Percentiles rank a stretch among this genome's conserved stretches.
Evolutionary conservation across 1,140 invertebrate genomes (phyloP).

Genomic region (Lanistes nyassanus): DNA sequence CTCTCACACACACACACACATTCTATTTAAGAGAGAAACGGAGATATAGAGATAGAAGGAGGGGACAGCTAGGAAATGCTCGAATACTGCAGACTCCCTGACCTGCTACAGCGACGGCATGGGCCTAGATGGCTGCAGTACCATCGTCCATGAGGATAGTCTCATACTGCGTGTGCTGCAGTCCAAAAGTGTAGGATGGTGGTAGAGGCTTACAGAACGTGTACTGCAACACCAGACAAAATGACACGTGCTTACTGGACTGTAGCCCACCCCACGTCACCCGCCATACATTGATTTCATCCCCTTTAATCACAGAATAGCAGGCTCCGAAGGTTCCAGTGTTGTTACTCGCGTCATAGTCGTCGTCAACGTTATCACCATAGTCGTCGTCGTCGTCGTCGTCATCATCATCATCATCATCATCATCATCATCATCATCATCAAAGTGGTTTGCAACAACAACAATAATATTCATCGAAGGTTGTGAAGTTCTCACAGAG

Average conservation of each 20-base stretch:
- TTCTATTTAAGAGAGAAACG: background rate
- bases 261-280: too few species aligned
- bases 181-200: too few species aligned
- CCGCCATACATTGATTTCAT: too few species aligned
- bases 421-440: conserved; percentile 16
- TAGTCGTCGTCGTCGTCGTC: conserved; percentile 6
- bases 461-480: background rate
- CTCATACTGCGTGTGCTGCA: background rate
- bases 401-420: conserved; percentile 4
- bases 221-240: too few species aligned
- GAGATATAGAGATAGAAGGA: background rate
- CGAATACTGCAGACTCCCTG: background rate
- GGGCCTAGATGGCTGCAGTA: background rate
- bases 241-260: too few species aligned
- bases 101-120: background rate
- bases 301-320: too few species aligned
- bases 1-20: background rate
- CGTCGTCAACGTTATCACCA: background rate
- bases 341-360: too few species aligned
- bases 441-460: background rate
- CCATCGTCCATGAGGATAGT: background rate
- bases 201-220: too few species aligned
- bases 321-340: too few species aligned
- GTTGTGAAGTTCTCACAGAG: too few species aligned
- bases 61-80: background rate